Percentiles rank a stretch among this genome's conserved stretches.
phyloP scores from a whole-genome alignment of 1,140 invertebrate species.

The Drosophila setifemur region DNA sequence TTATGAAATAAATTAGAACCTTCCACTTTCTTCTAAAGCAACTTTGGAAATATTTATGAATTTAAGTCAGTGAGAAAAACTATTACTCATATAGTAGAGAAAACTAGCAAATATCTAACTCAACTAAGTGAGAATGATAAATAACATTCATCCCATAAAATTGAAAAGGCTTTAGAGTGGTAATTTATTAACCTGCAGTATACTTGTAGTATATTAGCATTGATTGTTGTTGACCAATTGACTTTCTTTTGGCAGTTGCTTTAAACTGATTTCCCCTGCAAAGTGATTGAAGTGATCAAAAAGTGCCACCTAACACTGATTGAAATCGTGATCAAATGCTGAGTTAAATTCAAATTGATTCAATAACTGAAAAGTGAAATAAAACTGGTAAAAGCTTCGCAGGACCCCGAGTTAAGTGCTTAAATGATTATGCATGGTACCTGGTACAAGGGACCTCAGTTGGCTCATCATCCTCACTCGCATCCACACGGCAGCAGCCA shows the following conservation, averaged over 20 bases:
- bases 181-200: too few species aligned
- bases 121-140: not conserved
- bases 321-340: not conserved
- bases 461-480: slow-evolving; percentile 80
- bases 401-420: slow-evolving; percentile 30
- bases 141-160: not conserved
- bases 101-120: not conserved
- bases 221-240: slow-evolving; percentile 10
- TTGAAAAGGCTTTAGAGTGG: too few species aligned
- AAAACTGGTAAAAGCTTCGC: slow-evolving; percentile 16
- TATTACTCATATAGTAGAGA: too few species aligned
- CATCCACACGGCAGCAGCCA: slow-evolving; percentile 31
- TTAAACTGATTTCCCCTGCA: not conserved
- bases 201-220: too few species aligned
- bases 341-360: not conserved
- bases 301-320: not conserved
- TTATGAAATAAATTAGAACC: not conserved
- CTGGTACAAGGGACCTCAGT: slow-evolving; percentile 82
- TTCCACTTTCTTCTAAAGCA: not conserved
- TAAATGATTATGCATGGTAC: slow-evolving; percentile 83
- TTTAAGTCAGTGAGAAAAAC: not conserved
- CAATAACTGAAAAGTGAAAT: slow-evolving; percentile 1
- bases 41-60: not conserved
- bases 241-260: not conserved
- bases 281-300: not conserved